These are phyloP conservation scores for Trypoxylus dichotomus DNA, from an alignment of 1,140 invertebrate species.

Conservation along the genomic window DNA sequence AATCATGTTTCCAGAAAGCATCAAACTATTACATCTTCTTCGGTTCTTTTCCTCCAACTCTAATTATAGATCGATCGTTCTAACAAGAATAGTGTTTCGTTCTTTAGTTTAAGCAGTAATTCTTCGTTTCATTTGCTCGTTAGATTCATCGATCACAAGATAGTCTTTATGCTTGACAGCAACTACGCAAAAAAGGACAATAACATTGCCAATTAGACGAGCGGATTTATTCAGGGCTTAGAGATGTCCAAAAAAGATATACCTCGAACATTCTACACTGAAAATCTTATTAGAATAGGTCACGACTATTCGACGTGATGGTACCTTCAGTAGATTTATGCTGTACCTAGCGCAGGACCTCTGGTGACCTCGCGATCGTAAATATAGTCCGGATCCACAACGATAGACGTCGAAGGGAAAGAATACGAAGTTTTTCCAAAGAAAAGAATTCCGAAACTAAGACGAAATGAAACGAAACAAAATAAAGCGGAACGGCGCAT, in stretches of 20 bases:
- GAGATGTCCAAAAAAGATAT: conserved; percentile 13
- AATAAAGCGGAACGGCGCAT: not conserved
- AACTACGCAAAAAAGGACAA: conserved; percentile 1
- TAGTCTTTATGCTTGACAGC: not conserved
- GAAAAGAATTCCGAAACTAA: not conserved
- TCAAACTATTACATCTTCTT: not conserved
- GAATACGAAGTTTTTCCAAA: not conserved
- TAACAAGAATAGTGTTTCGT: not conserved
- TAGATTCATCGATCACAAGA: not conserved
- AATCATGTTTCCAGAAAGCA: not conserved
- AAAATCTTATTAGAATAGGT: conserved; percentile 26
- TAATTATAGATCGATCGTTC: not conserved
- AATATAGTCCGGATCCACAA: not conserved
- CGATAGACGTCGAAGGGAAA: not conserved
- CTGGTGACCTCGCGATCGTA: not conserved
- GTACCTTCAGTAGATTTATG: not conserved
- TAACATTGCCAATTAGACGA: not conserved
- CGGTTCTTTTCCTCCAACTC: not conserved
- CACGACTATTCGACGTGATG: not conserved
- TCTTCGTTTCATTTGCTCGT: not conserved
- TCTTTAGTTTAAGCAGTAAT: not conserved
- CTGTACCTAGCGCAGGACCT: not conserved
- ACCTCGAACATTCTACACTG: not conserved
- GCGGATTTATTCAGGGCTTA: not conserved
- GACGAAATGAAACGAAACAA: not conserved